Conservation (phyloP, 2,797 vertebrate species). For the Coracias cyanogaster region DNA sequence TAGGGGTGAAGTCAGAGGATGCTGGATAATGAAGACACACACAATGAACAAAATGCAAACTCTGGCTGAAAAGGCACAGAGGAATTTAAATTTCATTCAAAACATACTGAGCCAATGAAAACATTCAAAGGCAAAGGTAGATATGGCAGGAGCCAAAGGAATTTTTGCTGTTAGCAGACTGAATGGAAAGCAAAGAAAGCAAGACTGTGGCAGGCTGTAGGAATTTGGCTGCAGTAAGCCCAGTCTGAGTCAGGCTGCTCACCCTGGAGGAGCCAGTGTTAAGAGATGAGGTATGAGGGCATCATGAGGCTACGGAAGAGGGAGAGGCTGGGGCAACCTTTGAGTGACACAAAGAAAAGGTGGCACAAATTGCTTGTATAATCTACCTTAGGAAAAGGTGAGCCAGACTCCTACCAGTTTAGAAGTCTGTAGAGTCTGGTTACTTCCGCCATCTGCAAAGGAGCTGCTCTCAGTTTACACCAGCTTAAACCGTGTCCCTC, state of each 20-base stretch:
- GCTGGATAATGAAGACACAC: background rate
- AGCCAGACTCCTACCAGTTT: background rate
- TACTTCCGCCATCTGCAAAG: background rate
- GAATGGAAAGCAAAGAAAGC: conserved; percentile 2
- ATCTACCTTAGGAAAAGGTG: background rate
- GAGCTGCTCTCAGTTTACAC: background rate
- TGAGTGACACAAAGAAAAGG: background rate
- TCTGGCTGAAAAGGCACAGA: background rate
- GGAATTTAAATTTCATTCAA: background rate
- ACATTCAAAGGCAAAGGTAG: background rate
- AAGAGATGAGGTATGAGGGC: background rate
- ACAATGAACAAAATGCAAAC: background rate
- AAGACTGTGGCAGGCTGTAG: background rate
- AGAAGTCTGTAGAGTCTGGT: background rate
- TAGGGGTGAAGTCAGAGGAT: background rate
- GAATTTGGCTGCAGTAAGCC: background rate
- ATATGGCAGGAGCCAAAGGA: background rate
- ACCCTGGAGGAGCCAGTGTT: background rate
- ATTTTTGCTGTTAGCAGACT: background rate
- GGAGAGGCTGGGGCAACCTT: background rate
- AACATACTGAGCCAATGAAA: background rate
- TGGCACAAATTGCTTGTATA: background rate
- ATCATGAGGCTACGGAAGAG: background rate
- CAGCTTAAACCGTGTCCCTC: background rate
- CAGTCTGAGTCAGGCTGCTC: background rate